Conservation (phyloP, 1,140 invertebrate genomes). For the Drosophila insularis region DNA sequence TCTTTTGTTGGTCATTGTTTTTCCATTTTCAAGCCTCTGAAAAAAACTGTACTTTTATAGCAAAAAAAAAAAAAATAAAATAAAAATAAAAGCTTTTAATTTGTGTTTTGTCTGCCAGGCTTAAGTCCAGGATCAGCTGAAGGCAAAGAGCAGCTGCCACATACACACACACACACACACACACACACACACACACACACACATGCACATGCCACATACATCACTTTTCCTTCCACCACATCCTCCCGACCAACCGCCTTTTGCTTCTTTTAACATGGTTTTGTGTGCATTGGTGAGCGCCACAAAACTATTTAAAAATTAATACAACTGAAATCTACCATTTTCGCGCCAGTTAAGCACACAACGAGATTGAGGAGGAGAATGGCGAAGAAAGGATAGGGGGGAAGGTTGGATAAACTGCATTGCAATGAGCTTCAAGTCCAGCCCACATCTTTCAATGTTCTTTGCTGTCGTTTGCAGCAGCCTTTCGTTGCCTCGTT, state of each 20-base stretch:
- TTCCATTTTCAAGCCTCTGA: background rate
- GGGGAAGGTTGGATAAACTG: background rate
- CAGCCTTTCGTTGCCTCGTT: background rate
- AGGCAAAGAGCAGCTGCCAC: constrained; percentile 34
- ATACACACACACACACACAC: constrained; percentile 16
- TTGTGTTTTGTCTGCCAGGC: constrained; percentile 44
- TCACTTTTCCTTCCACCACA: background rate
- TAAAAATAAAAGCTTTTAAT: constrained; percentile 59
- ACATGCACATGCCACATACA: background rate
- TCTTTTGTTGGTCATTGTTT: constrained; percentile 17
- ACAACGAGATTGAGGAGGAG: background rate
- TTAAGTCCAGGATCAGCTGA: constrained; percentile 18
- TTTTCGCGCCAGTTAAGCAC: constrained; percentile 63
- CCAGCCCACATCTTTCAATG: constrained; percentile 22
- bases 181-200: constrained; percentile 19
- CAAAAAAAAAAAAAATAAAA: background rate
- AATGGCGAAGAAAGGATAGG: background rate
- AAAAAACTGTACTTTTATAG: constrained; percentile 12
- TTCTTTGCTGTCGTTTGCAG: constrained; percentile 31
- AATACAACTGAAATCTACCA: constrained; percentile 57
- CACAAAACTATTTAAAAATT: constrained; percentile 70
- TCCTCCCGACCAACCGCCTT: background rate
- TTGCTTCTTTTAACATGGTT: constrained; percentile 5
- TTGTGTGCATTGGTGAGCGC: constrained; percentile 32
- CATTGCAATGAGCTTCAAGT: constrained; percentile 39